Evolutionary conservation across 1,140 invertebrate genomes (phyloP).

Genomic region (Pollicipes pollicipes): DNA sequence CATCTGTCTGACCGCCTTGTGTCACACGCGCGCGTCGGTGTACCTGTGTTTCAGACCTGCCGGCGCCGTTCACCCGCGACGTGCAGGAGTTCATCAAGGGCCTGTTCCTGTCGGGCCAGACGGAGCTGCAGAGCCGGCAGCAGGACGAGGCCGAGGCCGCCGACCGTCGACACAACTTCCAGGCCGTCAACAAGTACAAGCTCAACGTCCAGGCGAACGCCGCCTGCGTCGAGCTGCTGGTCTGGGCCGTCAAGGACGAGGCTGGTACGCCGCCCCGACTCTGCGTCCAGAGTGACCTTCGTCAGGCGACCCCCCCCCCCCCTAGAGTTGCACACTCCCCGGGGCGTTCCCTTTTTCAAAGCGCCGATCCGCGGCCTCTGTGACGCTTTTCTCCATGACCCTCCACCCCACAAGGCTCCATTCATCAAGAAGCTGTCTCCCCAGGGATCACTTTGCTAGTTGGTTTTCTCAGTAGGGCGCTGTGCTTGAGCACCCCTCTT

Average conservation of each 20-base stretch:
- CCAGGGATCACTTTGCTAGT: too few species aligned
- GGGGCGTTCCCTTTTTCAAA: conserved; percentile 4
- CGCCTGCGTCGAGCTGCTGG: conserved; percentile 87
- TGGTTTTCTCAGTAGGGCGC: too few species aligned
- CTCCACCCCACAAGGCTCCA: too few species aligned
- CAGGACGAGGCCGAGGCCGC: conserved; percentile 31
- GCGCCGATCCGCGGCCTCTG: background rate
- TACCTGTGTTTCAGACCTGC: conserved; percentile 56
- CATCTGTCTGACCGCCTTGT: too few species aligned
- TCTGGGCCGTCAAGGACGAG: conserved; percentile 94
- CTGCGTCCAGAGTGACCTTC: too few species aligned
- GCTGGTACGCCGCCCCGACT: conserved; percentile 74
- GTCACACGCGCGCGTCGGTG: too few species aligned
- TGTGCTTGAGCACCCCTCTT: too few species aligned
- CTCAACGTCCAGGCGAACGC: conserved; percentile 93
- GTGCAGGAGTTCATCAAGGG: conserved; percentile 78
- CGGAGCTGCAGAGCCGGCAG: conserved; percentile 45
- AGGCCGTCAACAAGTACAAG: conserved; percentile 67
- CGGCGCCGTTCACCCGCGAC: conserved; percentile 75
- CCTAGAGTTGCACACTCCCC: too few species aligned
- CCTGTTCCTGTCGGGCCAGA: conserved; percentile 78
- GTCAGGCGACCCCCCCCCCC: too few species aligned
- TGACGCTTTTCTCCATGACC: background rate
- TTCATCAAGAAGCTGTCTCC: too few species aligned
- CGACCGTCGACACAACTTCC: conserved; percentile 16